phyloP scores from a whole-genome alignment of 2,797 vertebrate genomes.

The Anabas testudineus region DNA sequence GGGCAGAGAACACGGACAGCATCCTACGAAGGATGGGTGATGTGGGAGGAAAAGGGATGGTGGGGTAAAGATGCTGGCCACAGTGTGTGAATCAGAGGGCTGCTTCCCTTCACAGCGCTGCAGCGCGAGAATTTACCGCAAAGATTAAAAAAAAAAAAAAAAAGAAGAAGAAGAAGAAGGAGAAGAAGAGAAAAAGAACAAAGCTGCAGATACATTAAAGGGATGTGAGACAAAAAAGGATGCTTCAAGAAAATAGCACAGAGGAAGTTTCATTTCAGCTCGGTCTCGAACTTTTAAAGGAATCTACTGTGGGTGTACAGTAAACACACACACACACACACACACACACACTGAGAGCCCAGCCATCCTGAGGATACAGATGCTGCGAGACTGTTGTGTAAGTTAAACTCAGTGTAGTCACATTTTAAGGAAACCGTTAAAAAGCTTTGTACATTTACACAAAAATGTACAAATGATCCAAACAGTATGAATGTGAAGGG shows the following conservation, averaged over 20 bases:
- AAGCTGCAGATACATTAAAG: slow-evolving; percentile 68
- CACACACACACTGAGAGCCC: slow-evolving; percentile 12
- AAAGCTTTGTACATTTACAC: background rate
- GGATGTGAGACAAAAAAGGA: slow-evolving; percentile 42
- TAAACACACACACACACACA: slow-evolving; percentile 27
- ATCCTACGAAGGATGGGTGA: slow-evolving; percentile 54
- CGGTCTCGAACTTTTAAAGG: slow-evolving; percentile 43
- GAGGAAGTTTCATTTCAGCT: slow-evolving; percentile 70
- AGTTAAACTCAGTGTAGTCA: slow-evolving; percentile 40
- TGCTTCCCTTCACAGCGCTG: slow-evolving; percentile 63
- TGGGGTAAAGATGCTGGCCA: slow-evolving; percentile 19
- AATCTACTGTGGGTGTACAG: slow-evolving; percentile 15
- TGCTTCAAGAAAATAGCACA: slow-evolving; percentile 61
- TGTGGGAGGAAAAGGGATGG: slow-evolving; percentile 36
- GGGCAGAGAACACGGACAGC: slow-evolving; percentile 28
- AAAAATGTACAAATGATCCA: too few relatives aligned
- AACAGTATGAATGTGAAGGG: too few relatives aligned
- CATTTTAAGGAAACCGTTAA: too few relatives aligned
- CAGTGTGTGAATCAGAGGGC: slow-evolving; percentile 69
- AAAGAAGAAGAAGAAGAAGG: slow-evolving; percentile 27
- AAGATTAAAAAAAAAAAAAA: slow-evolving; percentile 33
- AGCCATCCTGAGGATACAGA: slow-evolving; percentile 35
- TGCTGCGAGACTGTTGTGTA: slow-evolving; percentile 38
- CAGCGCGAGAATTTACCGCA: slow-evolving; percentile 67
- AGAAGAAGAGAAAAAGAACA: slow-evolving; percentile 32